Conservation (phyloP, 2,797 vertebrate species). For the Sebastes aleutianus region DNA sequence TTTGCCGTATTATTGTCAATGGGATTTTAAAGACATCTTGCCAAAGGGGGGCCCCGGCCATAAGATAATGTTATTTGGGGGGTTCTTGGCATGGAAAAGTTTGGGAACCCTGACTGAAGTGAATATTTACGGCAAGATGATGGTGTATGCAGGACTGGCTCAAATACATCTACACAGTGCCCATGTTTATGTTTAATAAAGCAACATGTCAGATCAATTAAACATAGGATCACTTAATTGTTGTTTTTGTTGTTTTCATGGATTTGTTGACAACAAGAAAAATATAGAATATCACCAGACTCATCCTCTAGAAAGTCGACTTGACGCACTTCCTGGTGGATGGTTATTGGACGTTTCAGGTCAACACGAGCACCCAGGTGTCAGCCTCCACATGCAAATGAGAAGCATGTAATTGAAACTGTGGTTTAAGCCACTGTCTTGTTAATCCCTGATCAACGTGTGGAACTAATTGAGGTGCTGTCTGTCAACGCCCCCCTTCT, state of each 20-base stretch:
- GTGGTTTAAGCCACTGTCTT: conserved; percentile 41
- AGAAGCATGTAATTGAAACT: conserved; percentile 45
- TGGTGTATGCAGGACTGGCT: background rate
- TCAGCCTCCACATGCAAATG: conserved; percentile 9
- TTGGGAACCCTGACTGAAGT: background rate
- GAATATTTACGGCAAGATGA: background rate
- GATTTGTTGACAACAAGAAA: background rate
- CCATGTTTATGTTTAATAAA: background rate
- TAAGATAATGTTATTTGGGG: no score
- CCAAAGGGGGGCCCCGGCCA: no score
- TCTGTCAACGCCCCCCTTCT: conserved; percentile 15
- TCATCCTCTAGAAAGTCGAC: background rate
- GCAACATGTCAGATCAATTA: background rate
- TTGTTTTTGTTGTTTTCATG: background rate
- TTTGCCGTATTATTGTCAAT: no score
- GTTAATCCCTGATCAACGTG: conserved; percentile 56
- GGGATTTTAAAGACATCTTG: no score
- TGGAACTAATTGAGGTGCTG: conserved; percentile 58
- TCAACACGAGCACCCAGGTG: background rate
- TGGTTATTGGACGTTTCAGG: background rate
- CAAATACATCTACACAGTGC: background rate
- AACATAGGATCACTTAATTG: background rate
- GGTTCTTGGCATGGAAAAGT: no score
- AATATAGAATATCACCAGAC: background rate
- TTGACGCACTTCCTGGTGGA: background rate